Conservation (phyloP, 2,888 invertebrate species). For the Eristalis arbustorum region DNA sequence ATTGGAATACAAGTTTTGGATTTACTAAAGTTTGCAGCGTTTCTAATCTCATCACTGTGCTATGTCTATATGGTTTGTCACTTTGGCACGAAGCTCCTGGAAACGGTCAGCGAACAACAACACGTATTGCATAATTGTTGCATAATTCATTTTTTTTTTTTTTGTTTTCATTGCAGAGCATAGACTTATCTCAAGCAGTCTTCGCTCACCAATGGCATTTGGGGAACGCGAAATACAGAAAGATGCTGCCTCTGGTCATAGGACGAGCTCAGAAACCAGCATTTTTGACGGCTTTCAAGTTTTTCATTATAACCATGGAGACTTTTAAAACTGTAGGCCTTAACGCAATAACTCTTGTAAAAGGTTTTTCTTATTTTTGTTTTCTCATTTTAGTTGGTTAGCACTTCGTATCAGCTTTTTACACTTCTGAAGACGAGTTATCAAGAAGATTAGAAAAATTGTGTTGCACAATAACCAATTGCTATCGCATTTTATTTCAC, state of each 20-base stretch:
- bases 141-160: not conserved
- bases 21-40: slow-evolving; percentile 71
- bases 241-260: slow-evolving; percentile 67
- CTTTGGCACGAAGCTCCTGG: slow-evolving; percentile 69
- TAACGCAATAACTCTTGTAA: not conserved
- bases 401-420: slow-evolving; percentile 72
- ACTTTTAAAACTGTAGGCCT: slow-evolving; percentile 70
- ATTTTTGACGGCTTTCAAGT: slow-evolving; percentile 72
- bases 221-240: slow-evolving; percentile 68
- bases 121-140: no score
- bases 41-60: slow-evolving; percentile 65
- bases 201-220: slow-evolving; percentile 71
- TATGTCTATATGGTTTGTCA: slow-evolving; percentile 71
- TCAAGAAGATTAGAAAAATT: not conserved
- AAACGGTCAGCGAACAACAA: slow-evolving; percentile 43
- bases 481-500: no score
- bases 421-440: slow-evolving; percentile 48
- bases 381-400: slow-evolving; percentile 64
- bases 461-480: no score
- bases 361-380: not conserved
- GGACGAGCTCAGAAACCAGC: slow-evolving; percentile 70
- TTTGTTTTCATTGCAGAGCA: slow-evolving; percentile 66
- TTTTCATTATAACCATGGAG: slow-evolving; percentile 72
- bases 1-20: slow-evolving; percentile 63
- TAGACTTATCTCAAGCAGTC: slow-evolving; percentile 68